Percentiles rank a stretch among this genome's conserved stretches.
Conservation (phyloP, 2,797 vertebrate species). For the Pogoniulus pusillus region DNA sequence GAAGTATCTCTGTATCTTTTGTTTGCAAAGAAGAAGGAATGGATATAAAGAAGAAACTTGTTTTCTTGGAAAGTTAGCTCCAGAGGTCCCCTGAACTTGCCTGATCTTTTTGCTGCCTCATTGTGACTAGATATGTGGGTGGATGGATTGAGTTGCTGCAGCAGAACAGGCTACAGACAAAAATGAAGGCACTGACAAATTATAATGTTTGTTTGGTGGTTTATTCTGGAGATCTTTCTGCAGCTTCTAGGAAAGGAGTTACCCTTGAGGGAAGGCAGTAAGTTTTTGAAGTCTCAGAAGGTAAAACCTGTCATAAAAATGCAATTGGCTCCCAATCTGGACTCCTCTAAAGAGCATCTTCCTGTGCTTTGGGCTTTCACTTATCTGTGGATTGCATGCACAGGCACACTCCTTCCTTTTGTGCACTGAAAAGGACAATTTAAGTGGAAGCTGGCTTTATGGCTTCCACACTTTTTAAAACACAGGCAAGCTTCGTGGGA, state of each 20-base stretch:
- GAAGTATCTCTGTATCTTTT: neutral
- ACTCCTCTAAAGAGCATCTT: neutral
- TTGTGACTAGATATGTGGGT: conserved; percentile 4
- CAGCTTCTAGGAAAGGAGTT: neutral
- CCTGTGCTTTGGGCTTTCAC: neutral
- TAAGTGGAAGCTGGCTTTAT: neutral
- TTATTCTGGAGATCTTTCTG: conserved; percentile 4
- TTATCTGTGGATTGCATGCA: neutral
- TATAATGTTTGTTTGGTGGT: neutral
- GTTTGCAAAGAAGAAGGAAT: neutral
- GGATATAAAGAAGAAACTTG: neutral
- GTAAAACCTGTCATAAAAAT: conserved; percentile 9
- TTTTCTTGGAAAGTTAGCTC: conserved; percentile 10
- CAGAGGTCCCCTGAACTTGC: neutral
- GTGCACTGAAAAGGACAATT: neutral
- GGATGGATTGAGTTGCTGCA: conserved; percentile 39
- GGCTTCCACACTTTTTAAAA: neutral
- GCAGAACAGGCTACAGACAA: neutral
- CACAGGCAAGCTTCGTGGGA: neutral
- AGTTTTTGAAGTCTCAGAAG: conserved; percentile 7
- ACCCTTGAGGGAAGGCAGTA: neutral
- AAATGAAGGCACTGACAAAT: conserved; percentile 44
- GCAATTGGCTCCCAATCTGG: neutral
- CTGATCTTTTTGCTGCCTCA: neutral
- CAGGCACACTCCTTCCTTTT: neutral